These are phyloP conservation scores for Triplophysa tibetana DNA, from an alignment of 2,113 vertebrate genomes.

Conservation along the genomic window DNA sequence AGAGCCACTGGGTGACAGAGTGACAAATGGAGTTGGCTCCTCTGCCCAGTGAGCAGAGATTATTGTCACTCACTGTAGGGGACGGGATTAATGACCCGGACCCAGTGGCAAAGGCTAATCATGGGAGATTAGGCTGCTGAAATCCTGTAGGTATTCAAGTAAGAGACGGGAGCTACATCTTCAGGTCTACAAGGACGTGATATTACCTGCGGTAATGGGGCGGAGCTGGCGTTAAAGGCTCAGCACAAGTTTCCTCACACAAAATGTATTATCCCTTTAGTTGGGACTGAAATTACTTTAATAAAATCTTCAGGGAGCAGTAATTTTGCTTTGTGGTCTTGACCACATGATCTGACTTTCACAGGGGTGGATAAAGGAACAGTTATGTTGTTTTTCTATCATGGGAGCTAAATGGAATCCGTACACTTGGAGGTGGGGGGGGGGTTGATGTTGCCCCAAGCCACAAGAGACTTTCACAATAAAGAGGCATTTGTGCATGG, in stretches of 20 bases:
- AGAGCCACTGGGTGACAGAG: conserved; percentile 60
- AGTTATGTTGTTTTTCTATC: neutral
- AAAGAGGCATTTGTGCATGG: conserved; percentile 41
- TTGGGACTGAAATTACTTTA: conserved; percentile 17
- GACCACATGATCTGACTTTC: neutral
- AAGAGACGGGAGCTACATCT: conserved; percentile 47
- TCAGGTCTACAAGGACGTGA: conserved; percentile 29
- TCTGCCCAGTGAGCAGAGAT: conserved; percentile 63
- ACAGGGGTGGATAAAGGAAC: conserved; percentile 1
- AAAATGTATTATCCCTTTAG: neutral
- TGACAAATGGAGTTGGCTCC: conserved; percentile 62
- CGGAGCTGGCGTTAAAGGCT: conserved; percentile 27
- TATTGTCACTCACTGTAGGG: conserved; percentile 66
- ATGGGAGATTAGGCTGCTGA: conserved; percentile 60
- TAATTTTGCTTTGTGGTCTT: conserved; percentile 4
- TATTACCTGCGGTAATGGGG: conserved; percentile 30
- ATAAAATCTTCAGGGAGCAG: neutral
- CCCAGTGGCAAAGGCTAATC: conserved; percentile 68
- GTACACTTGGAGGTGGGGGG: conserved; percentile 3
- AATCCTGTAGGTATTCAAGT: conserved; percentile 47
- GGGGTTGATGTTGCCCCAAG: conserved; percentile 30
- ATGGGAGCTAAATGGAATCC: conserved; percentile 19
- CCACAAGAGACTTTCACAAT: conserved; percentile 38
- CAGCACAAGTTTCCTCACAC: neutral
- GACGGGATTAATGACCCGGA: conserved; percentile 64